Evolutionary conservation across 64 coral and sea anemone species (phyloP), one percentile per base, ranked within the genome.

Genomic region (Astreopora myriophthalma): DNA sequence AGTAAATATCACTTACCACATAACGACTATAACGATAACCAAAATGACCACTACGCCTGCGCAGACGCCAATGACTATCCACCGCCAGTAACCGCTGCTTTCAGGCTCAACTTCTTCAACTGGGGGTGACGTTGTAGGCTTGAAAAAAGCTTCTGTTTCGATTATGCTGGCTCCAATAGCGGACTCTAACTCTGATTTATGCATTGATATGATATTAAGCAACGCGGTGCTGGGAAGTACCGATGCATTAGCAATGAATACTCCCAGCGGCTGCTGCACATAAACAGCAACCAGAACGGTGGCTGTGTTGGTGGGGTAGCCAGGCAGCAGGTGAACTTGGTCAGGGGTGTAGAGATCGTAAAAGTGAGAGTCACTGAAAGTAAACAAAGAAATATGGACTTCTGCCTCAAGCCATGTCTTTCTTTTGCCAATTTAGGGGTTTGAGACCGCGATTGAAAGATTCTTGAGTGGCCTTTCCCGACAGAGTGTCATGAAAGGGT

Each of bases 261-360:
- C 20, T 33, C 64, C 63, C 19, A 23, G 42, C 23, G 88, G 76
- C 3, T 44, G 65, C 40, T 68, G 74, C 3, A 89, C 73, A 25
- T 89, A 89, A 51, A 89, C 67, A 2, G 36, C 74, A 1, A 89
- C 37, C 2, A 71, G 36, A 12, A 91, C 34, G 57, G 44, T 49
- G 2, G 6, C 13, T 6, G 75, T 19, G 76, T 91, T 78, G 23
- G 9, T 91, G 20, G 88, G 88, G 49, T 82, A 91, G 37, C 64
- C 88, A 52, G 88, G 88, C 76, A 91, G 35, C 1, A 63, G 32
- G 31, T 91, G 76, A 55, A 91, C 66, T 31, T 73, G 63, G 22
- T 71, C 23, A 35, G 32, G 13, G 22, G 62, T 82, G 65, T 91
- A 91, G 6, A 91, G 68, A 34, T 69, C 12, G 11, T 33, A 32